These are phyloP conservation scores for Diorhabda elongata DNA, from an alignment of 1,140 invertebrate genomes.

Conservation along the genomic window DNA sequence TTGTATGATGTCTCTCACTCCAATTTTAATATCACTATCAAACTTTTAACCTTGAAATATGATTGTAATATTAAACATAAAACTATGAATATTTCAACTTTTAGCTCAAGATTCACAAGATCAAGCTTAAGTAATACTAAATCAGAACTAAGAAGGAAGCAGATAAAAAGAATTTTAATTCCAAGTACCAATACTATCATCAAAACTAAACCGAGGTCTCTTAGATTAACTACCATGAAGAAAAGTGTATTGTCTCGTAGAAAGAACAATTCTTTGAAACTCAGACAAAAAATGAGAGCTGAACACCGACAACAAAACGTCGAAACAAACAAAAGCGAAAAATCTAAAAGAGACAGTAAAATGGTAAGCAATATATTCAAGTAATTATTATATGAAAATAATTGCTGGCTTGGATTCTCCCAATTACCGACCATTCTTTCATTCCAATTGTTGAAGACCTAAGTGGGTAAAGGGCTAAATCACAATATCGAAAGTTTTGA, in stretches of 20 bases:
- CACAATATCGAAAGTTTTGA: no score
- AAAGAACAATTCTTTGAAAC: constrained; percentile 21
- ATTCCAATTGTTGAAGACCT: no score
- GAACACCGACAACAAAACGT: constrained; percentile 10
- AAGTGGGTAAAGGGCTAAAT: no score
- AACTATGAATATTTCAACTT: not conserved
- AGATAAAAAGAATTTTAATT: constrained; percentile 36
- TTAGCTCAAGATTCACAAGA: constrained; percentile 29
- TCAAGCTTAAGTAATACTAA: constrained; percentile 24
- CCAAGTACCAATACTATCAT: constrained; percentile 16
- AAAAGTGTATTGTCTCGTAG: constrained; percentile 27
- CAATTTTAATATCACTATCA: no score
- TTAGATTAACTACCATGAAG: constrained; percentile 34
- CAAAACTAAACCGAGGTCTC: constrained; percentile 28
- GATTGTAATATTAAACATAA: no score
- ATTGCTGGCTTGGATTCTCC: no score
- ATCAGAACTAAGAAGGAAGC: constrained; percentile 22
- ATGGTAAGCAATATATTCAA: no score
- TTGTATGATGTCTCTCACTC: no score
- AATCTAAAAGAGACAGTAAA: not conserved
- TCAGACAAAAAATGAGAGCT: constrained; percentile 21
- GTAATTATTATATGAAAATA: no score
- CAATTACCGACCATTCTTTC: no score
- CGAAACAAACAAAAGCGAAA: not conserved
- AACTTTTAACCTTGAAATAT: no score